Percentiles rank a stretch among this genome's conserved stretches.
phyloP scores from a whole-genome alignment of 2,113 vertebrate genomes.

The Conger conger region DNA sequence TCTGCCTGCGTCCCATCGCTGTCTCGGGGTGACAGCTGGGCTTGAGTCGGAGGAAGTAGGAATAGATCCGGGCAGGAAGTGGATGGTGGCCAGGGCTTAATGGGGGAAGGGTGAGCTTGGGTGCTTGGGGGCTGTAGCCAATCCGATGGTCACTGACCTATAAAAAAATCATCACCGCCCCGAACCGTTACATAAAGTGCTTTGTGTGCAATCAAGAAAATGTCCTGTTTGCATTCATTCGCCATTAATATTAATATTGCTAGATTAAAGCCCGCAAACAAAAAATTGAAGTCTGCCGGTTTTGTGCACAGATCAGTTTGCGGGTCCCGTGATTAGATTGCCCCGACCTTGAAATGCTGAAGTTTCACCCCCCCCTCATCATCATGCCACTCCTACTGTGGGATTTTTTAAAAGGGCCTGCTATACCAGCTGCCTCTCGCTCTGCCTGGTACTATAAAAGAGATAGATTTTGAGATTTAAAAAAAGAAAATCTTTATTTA shows the following conservation, averaged over 20 bases:
- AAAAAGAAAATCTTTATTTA: too few relatives aligned
- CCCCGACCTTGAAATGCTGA: background rate
- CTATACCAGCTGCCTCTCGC: too few relatives aligned
- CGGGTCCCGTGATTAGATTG: background rate
- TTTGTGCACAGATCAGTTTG: background rate
- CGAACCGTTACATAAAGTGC: conserved; percentile 62
- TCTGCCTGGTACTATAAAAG: too few relatives aligned
- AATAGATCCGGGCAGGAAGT: conserved; percentile 48
- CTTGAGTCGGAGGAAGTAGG: conserved; percentile 54
- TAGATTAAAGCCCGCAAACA: background rate
- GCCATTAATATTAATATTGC: conserved; percentile 8
- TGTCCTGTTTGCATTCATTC: conserved; percentile 39
- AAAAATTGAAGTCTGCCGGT: background rate
- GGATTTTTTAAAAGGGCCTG: too few relatives aligned
- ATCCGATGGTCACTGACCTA: conserved; percentile 55
- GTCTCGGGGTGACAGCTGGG: conserved; percentile 48
- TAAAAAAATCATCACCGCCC: background rate
- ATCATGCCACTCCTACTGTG: too few relatives aligned
- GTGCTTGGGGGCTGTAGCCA: conserved; percentile 16
- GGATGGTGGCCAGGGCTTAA: conserved; percentile 40
- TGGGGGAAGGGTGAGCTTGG: background rate
- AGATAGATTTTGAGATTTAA: too few relatives aligned
- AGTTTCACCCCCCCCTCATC: too few relatives aligned
- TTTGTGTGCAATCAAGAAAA: conserved; percentile 53
- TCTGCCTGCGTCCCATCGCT: conserved; percentile 4